Base-by-base conservation (phyloP, 1,140 invertebrate species). In the Planococcus citri region DNA sequence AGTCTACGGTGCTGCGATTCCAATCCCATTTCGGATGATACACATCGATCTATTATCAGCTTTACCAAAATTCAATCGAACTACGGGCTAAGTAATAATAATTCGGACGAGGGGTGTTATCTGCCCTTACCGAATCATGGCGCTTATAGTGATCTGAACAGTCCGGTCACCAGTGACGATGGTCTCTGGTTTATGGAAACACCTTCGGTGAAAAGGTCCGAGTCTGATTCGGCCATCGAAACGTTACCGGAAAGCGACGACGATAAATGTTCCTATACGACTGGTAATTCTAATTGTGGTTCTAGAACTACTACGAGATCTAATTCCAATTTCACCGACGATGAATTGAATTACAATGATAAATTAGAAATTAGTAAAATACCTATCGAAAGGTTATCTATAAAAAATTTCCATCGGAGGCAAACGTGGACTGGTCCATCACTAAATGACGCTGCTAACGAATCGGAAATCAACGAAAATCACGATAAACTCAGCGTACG, bases 341-440 rank as follows among this genome's bases (percentile, higher is more conserved):
- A 60, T 6, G 57, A 60, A 20, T 60, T 60, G 8, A 60, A 17
- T 22, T 60, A 9, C 57, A 22, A 17, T n/a, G 57, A 17, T 60
- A 14, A 14, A 29, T n/a, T n/a, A n/a, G 10, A 68, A 25, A 68
- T 8, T 6, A 24, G 9, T 3, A 10, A 3, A 21, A 6, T 22
- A 22, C 27, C 27, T 1, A 38, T 33, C 14, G 68, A 22, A 10
- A n/a, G 14, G 17, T 20, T 51, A 9, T n/a, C 68, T 1, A 24
- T 41, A 4, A 20, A 75, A 73, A 8, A 76, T 75, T 70, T 74
- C 75, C 38, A 64, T 71, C 21, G 75, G 70, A 24, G 76, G 70
- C 41, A 70, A 75, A 58, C 71, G 70, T 69, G 76, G 77, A 70
- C 61, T 1, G 67, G 69, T 0, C 71, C 71, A 1, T 20, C 1